A percentile compares a stretch with the other conserved stretches of the same genome.
Evolutionary conservation across 1,140 invertebrate species (phyloP).

Genomic region (Cydia amplana): DNA sequence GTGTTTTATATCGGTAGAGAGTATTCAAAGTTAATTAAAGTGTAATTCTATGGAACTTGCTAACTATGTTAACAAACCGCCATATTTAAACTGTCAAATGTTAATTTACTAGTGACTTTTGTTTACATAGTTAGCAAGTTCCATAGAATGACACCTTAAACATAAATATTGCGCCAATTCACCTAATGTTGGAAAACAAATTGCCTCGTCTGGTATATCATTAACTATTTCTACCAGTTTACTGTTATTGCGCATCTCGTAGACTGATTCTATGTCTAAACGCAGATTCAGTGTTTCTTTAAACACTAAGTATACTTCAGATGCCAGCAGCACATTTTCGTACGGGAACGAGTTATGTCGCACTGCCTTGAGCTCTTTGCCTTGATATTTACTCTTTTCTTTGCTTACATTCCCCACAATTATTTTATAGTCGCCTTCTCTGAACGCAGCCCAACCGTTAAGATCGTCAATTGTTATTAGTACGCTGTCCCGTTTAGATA

Average conservation of each 20-base stretch:
- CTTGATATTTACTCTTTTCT: conserved; percentile 42
- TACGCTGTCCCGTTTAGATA: conserved; percentile 81
- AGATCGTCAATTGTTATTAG: conserved; percentile 67
- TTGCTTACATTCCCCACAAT: conserved; percentile 45
- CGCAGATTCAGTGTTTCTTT: conserved; percentile 42
- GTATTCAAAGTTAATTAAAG: conserved; percentile 16
- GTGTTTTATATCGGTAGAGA: background rate
- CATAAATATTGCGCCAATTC: background rate
- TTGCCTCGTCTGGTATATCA: conserved; percentile 23
- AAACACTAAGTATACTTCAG: conserved; percentile 42
- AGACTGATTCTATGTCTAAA: conserved; percentile 39
- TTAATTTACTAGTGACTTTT: no score
- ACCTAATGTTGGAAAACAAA: conserved; percentile 47
- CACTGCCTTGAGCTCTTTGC: conserved; percentile 38
- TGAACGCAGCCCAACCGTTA: conserved; percentile 45
- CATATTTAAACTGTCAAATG: no score
- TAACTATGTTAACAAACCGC: no score
- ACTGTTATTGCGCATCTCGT: conserved; percentile 37
- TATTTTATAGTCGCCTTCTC: conserved; percentile 53
- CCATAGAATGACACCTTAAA: no score
- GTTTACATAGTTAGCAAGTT: no score
- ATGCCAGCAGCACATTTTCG: conserved; percentile 41
- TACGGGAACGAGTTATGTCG: conserved; percentile 37
- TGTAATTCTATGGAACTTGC: no score
- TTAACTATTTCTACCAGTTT: conserved; percentile 32